Evolutionary conservation across 2,888 invertebrate species (phyloP), one percentile per base, ranked within the genome.

Genomic region (Epirrita christyi): DNA sequence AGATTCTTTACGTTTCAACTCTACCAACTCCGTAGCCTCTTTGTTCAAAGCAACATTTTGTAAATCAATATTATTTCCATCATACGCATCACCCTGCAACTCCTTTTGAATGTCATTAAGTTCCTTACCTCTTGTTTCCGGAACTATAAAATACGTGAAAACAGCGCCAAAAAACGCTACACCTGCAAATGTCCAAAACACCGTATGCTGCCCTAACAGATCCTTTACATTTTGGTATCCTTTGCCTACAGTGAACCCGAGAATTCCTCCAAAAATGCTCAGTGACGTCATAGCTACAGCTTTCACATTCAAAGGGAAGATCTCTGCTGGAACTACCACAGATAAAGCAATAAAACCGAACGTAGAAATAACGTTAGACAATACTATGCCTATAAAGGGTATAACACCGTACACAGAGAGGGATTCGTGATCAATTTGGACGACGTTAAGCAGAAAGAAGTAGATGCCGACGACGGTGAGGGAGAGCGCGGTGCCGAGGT

Each of bases 51-150:
- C 38, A 8, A 48, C 27, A 6, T 48, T 58, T 37, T 61, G 14
- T 2, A 57, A 15, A 11, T 42, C 54, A 13, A 29, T n/a, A 5
- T 10, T 38, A 14, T 40, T 58, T 7, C 55, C 56, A 2, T 59
- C 50, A 60, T 71, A 66, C 9, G 43, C 21, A 5, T 63, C 56
- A 15, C 85, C 85, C 60, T 89, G 86, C 5, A 93, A 70, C 46
- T 90, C 84, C 14, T 81, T 79, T 64, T 93, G 93, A 61, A 93
- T 93, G 34, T 93, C 89, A 43, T 88, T 68, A 46, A 93, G 74
- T n/a, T 87, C 83, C 63, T 91, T 93, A 0, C 92, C 92, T 57
- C 88, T 93, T 0, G 93, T 93, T 69, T 93, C 93, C 3, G 91
- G 93, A 0, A 93, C 86, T 32, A 80, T 42, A n/a, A 83, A 73